Evolutionary conservation across 1,140 invertebrate genomes (phyloP), one percentile per base, ranked within the genome.

Genomic region (Drosophila nikananu): DNA sequence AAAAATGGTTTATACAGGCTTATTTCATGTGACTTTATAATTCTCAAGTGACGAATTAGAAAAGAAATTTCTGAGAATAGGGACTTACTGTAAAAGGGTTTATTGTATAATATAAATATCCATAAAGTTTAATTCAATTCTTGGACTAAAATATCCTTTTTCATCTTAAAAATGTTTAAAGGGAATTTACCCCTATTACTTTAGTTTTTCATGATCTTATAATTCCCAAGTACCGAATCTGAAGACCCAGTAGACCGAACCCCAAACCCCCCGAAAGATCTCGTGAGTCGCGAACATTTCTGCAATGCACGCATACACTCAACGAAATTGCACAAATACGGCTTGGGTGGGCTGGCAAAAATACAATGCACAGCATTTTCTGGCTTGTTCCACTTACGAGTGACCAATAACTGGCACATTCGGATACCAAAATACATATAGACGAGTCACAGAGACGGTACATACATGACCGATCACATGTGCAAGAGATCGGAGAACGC

Each of bases 401-500:
- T 63, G 57, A 52, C 19, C 70, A 74, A 46, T 60, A 72, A 59
- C 54, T 51, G 66, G 44, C 21, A 42, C 66, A 73, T 54, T 44
- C 44, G 37, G 49, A 64, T 42, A 48, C 39, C 39, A 17, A 70
- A 19, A 70, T 42, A 65, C 27, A 42, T 62, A 61, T 44, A 58
- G 54, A 57, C 21, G 21, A 35, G 15, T 23, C 32, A 44, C 30
- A 71, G 15, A 32, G 32, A 57, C 37, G 48, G 42, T n/a, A 51
- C 55, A 57, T 63, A 54, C 41, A 61, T 44, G 46, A 65, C 30
- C 57, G 58, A 58, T 64, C 60, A 60, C 62, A 70, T 59, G 66
- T 48, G 66, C 70, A 41, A 23, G 67, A 59, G 65, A 49, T 74
- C 71, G 48, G 48, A 52, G 68, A 74, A 32, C 57, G 68, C 71